Percentiles rank a stretch among this genome's conserved stretches.
Evolutionary conservation across 2,797 vertebrate genomes (phyloP).

Genomic region (Ptychobarbus kaznakovi): DNA sequence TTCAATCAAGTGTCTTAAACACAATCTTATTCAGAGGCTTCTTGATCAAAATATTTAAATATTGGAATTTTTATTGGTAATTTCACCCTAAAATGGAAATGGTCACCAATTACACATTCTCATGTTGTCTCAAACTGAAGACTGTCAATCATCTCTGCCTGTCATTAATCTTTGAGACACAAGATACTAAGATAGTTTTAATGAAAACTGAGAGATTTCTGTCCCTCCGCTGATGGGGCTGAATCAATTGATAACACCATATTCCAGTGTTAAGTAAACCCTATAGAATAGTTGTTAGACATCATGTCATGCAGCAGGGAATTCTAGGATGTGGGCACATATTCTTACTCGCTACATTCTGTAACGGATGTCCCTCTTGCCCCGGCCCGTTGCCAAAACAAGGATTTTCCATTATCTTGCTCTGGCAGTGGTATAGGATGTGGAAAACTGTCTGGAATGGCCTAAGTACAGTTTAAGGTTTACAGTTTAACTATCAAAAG

Average conservation of each 20-base stretch:
- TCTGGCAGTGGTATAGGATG: not conserved
- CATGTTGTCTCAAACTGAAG: not conserved
- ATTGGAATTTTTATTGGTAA: not conserved
- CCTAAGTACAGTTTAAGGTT: not conserved
- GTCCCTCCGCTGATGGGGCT: not conserved
- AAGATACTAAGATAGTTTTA: not conserved
- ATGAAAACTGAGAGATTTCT: not conserved
- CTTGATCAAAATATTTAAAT: not conserved
- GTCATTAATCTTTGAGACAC: not conserved
- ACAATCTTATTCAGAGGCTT: not conserved
- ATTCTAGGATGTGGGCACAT: conserved; percentile 19
- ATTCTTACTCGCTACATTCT: not conserved
- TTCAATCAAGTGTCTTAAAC: not conserved
- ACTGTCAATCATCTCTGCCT: not conserved
- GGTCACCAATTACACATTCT: not conserved
- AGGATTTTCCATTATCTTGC: conserved; percentile 27
- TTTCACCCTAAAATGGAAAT: not conserved
- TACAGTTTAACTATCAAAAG: conserved; percentile 5
- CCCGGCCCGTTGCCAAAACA: conserved; percentile 42
- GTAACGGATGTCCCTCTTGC: conserved; percentile 20
- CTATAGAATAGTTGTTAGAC: not conserved
- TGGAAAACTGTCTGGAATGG: conserved; percentile 31
- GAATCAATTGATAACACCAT: not conserved
- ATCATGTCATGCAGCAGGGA: not conserved
- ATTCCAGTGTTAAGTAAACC: not conserved